Evolutionary conservation across 2,797 vertebrate genomes (phyloP).

Genomic region (Pogonophryne albipinna): DNA sequence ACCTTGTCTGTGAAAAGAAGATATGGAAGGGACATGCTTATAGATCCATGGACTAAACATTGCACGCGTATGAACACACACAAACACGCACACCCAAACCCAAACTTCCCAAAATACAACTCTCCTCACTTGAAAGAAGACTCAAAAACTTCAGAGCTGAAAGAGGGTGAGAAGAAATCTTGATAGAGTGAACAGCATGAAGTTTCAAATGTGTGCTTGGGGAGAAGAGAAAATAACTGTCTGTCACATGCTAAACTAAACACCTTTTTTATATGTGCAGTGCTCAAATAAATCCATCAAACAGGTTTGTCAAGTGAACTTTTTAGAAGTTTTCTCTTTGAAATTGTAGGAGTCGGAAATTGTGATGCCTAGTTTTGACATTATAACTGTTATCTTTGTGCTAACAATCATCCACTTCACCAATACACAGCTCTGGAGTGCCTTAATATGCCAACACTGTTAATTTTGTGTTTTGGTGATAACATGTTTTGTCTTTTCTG

Average conservation of each 20-base stretch:
- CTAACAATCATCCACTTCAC: constrained; percentile 1
- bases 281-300: constrained; percentile 40
- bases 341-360: constrained; percentile 20
- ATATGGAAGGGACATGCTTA: constrained; percentile 76
- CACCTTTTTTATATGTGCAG: constrained; percentile 30
- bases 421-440: background rate
- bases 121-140: constrained; percentile 53
- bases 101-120: constrained; percentile 67
- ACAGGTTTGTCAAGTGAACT: constrained; percentile 28
- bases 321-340: constrained; percentile 40
- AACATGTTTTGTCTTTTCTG: background rate
- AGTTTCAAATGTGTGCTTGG: constrained; percentile 60
- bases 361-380: constrained; percentile 35
- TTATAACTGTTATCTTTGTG: constrained; percentile 12
- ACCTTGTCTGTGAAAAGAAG: constrained; percentile 81
- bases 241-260: constrained; percentile 53
- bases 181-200: constrained; percentile 62
- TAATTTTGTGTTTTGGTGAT: background rate
- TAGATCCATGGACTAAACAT: constrained; percentile 71
- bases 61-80: constrained; percentile 9
- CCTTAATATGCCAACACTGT: no score
- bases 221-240: constrained; percentile 67
- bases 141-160: constrained; percentile 56
- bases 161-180: constrained; percentile 1
- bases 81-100: constrained; percentile 29